A percentile compares a stretch with the other conserved stretches of the same genome.
These are phyloP conservation scores for Drosophila diplacantha DNA, from an alignment of 2,888 invertebrate genomes.

Conservation along the genomic window DNA sequence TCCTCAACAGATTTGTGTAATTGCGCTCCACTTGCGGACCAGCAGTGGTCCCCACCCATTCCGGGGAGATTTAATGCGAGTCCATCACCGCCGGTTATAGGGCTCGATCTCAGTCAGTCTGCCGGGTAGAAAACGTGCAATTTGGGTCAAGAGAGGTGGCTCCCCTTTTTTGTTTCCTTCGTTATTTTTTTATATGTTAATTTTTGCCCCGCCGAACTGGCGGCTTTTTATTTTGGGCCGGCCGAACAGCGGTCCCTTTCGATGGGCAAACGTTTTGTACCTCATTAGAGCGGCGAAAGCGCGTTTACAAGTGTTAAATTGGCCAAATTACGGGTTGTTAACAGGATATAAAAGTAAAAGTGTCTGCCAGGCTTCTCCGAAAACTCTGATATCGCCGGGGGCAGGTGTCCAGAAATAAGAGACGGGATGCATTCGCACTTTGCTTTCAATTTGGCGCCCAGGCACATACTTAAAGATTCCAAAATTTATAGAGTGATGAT, in stretches of 20 bases:
- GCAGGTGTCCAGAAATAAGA: constrained; percentile 15
- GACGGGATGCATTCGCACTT: constrained; percentile 15
- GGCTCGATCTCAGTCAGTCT: constrained; percentile 18
- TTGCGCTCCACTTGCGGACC: constrained; percentile 49
- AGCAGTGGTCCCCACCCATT: constrained; percentile 16
- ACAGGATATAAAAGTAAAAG: constrained; percentile 72
- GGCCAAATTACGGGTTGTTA: constrained; percentile 70
- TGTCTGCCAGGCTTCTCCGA: constrained; percentile 41
- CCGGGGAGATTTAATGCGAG: constrained; percentile 51
- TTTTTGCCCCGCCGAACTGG: constrained; percentile 25
- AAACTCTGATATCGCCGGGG: constrained; percentile 1
- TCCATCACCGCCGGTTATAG: constrained; percentile 59
- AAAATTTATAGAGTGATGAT: constrained; percentile 45
- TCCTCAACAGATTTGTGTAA: constrained; percentile 64
- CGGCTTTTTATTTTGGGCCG: constrained; percentile 16
- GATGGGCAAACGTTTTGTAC: constrained; percentile 62
- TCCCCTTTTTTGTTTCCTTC: constrained; percentile 33
- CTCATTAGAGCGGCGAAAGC: constrained; percentile 72
- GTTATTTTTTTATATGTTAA: constrained; percentile 64
- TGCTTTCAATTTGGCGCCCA: constrained; percentile 16
- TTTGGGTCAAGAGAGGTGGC: constrained; percentile 51
- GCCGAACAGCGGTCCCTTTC: constrained; percentile 18
- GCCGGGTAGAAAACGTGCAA: constrained; percentile 54
- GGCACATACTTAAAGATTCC: constrained; percentile 24
- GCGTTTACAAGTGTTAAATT: constrained; percentile 73